A percentile compares a stretch with the other conserved stretches of the same genome.
These are phyloP conservation scores for Zophobas atratus DNA, from an alignment of 1,140 invertebrate species.

Conservation along the genomic window DNA sequence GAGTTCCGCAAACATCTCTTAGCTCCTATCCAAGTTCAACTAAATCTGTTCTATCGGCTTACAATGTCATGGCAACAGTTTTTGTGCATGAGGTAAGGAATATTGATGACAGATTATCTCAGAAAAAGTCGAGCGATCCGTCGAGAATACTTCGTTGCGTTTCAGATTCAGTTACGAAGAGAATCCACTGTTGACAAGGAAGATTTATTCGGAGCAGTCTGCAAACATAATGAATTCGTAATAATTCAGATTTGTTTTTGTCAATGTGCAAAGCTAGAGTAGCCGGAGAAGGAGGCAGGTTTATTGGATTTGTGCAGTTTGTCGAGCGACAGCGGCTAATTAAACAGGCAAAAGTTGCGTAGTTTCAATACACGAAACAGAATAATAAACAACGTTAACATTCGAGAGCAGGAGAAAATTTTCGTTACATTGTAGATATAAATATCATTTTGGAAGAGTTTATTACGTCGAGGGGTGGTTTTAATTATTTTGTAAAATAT, in stretches of 20 bases:
- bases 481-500: too few species aligned
- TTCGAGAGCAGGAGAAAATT: too few species aligned
- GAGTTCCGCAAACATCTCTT: slow-evolving; percentile 13
- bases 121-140: background rate
- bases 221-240: slow-evolving; percentile 21
- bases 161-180: background rate
- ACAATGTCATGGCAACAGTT: slow-evolving; percentile 40
- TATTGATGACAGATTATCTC: slow-evolving; percentile 34
- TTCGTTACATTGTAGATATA: too few species aligned
- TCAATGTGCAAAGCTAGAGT: background rate
- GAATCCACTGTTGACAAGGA: slow-evolving; percentile 7
- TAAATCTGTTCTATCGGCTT: slow-evolving; percentile 39
- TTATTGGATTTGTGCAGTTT: too few species aligned
- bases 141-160: background rate
- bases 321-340: too few species aligned
- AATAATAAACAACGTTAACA: too few species aligned
- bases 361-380: too few species aligned
- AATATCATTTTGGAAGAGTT: too few species aligned
- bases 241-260: slow-evolving; percentile 12
- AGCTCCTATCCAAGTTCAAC: background rate
- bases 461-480: too few species aligned
- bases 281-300: too few species aligned
- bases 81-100: slow-evolving; percentile 19
- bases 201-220: slow-evolving; percentile 1
- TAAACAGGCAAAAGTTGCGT: too few species aligned